Evolutionary conservation across 2,797 vertebrate species (phyloP).

Genomic region (Ctenosaura bakeri): DNA sequence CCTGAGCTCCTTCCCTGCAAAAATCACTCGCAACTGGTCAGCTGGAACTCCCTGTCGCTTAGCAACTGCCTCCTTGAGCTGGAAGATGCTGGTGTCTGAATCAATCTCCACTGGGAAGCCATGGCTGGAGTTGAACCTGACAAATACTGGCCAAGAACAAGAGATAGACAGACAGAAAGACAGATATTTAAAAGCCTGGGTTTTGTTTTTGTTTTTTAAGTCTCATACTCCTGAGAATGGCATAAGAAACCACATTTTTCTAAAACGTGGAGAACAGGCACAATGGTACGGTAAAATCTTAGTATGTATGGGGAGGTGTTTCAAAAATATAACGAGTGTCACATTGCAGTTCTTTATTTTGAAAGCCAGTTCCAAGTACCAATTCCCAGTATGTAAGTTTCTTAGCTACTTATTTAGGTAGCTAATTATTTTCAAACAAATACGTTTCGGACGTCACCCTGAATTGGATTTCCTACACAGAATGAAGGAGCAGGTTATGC

Average conservation of each 20-base stretch:
- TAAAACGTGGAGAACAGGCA: neutral
- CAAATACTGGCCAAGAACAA: conserved; percentile 84
- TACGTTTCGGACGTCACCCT: conserved; percentile 19
- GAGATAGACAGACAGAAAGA: neutral
- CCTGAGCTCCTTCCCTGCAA: conserved; percentile 89
- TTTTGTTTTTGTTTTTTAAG: neutral
- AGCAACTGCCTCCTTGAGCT: conserved; percentile 90
- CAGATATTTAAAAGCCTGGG: neutral
- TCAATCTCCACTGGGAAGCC: conserved; percentile 87
- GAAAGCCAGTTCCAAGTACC: conserved; percentile 5
- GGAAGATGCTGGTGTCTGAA: conserved; percentile 81
- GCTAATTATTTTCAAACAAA: too few species aligned
- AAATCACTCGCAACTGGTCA: conserved; percentile 89
- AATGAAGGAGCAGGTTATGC: conserved; percentile 11
- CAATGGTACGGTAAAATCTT: neutral
- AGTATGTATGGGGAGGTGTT: neutral
- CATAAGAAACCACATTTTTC: neutral
- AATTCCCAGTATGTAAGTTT: conserved; percentile 16
- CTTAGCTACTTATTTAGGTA: conserved; percentile 51
- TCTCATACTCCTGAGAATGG: neutral
- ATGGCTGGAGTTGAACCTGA: conserved; percentile 90
- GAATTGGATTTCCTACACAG: conserved; percentile 27
- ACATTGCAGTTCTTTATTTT: conserved; percentile 12
- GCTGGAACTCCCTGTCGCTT: conserved; percentile 86
- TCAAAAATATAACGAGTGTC: conserved; percentile 39